Percentiles rank a stretch among this genome's conserved stretches.
These are phyloP conservation scores for Cataglyphis altisquamis DNA, from an alignment of 2,888 invertebrate species.

Conservation along the genomic window DNA sequence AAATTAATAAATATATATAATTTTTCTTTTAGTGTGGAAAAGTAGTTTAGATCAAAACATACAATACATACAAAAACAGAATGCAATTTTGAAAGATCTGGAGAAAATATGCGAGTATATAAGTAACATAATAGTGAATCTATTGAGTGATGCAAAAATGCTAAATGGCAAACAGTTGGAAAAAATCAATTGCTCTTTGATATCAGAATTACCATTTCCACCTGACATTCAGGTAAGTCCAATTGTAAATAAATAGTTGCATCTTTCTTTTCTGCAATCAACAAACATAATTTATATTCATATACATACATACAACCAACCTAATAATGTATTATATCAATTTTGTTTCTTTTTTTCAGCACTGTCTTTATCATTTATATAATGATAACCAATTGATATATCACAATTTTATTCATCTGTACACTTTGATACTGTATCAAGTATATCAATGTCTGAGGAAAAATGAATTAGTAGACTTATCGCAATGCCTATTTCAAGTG, in stretches of 20 bases:
- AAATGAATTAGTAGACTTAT: conserved; percentile 69
- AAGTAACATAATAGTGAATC: conserved; percentile 71
- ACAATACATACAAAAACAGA: conserved; percentile 65
- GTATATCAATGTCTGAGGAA: conserved; percentile 66
- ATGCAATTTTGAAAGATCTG: conserved; percentile 66
- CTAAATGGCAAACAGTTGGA: conserved; percentile 76
- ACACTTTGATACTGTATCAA: conserved; percentile 70
- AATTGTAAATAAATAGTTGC: neutral
- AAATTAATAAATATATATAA: conserved; percentile 41
- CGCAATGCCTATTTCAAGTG: conserved; percentile 74
- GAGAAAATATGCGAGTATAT: conserved; percentile 70
- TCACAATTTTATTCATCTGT: conserved; percentile 75
- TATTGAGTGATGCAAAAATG: conserved; percentile 69
- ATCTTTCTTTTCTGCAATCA: neutral
- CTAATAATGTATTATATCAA: neutral
- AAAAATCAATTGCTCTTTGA: conserved; percentile 67
- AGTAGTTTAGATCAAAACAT: conserved; percentile 62
- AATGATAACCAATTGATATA: conserved; percentile 75
- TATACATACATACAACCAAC: neutral
- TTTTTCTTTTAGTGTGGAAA: conserved; percentile 78
- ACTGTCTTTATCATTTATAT: conserved; percentile 75
- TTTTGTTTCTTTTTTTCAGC: conserved; percentile 67
- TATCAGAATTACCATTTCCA: conserved; percentile 74
- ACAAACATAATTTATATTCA: neutral
- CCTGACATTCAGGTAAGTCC: conserved; percentile 76